phyloP scores from a whole-genome alignment of 1,140 invertebrate species.

The Cotesia glomerata region DNA sequence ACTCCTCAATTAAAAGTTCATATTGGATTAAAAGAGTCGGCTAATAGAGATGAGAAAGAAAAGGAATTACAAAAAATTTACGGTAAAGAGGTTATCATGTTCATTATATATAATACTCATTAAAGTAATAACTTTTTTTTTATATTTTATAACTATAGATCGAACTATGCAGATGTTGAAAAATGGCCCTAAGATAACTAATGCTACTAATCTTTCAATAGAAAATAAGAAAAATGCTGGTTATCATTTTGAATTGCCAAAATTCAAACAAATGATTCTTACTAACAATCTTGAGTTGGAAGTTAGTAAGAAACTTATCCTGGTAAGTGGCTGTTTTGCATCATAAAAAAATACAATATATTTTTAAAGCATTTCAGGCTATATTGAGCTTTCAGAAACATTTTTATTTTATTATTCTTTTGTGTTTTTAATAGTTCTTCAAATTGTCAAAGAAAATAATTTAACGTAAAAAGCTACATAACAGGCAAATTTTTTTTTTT shows the following conservation, averaged over 20 bases:
- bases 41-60: slow-evolving; percentile 39
- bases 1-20: slow-evolving; percentile 47
- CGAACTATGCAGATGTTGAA: slow-evolving; percentile 46
- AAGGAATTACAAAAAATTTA: slow-evolving; percentile 47
- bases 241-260: slow-evolving; percentile 24
- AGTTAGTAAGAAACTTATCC: slow-evolving; percentile 32
- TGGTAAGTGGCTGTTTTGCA: slow-evolving; percentile 27
- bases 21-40: slow-evolving; percentile 43
- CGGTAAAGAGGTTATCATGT: slow-evolving; percentile 40
- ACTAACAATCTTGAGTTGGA: slow-evolving; percentile 44
- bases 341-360: neutral
- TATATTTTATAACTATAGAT: slow-evolving; percentile 33
- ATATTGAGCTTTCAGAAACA: neutral
- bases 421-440: no score
- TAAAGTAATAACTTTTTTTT: slow-evolving; percentile 6
- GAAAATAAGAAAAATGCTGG: slow-evolving; percentile 20
- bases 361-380: neutral
- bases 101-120: neutral
- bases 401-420: no score
- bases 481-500: no score
- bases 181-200: slow-evolving; percentile 39
- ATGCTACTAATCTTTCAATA: slow-evolving; percentile 13
- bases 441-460: no score
- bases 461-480: no score
- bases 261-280: slow-evolving; percentile 46